phyloP scores from a whole-genome alignment of 2,113 vertebrate genomes.

The Vombatus ursinus region DNA sequence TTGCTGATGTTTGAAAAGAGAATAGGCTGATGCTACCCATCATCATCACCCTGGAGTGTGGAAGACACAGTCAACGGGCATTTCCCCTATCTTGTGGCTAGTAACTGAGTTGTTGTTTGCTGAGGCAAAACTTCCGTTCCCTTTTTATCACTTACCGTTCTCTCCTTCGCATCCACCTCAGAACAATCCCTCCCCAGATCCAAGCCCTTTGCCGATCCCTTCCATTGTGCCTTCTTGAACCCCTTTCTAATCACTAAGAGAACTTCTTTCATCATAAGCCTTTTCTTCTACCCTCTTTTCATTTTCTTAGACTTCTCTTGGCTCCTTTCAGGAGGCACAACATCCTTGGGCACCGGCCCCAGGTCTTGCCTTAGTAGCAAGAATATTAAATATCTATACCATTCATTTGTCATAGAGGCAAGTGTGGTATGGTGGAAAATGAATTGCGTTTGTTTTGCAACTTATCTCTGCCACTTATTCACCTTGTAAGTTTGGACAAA shows the following conservation, averaged over 20 bases:
- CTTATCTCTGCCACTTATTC: background rate
- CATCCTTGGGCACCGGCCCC: background rate
- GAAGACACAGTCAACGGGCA: background rate
- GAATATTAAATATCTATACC: background rate
- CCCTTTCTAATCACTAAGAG: background rate
- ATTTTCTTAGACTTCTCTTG: background rate
- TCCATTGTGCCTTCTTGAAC: background rate
- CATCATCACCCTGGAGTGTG: background rate
- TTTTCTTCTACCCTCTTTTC: background rate
- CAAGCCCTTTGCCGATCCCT: background rate
- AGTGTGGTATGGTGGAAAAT: background rate
- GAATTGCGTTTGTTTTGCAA: background rate
- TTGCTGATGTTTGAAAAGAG: background rate
- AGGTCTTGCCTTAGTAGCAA: background rate
- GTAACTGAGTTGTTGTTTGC: background rate
- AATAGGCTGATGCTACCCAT: background rate
- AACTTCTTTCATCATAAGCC: background rate
- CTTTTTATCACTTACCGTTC: background rate
- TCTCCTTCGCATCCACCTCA: background rate
- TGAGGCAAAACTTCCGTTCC: background rate
- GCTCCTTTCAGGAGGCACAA: background rate
- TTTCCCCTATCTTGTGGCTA: background rate
- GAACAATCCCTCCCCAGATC: background rate
- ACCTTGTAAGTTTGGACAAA: background rate
- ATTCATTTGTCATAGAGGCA: background rate